Evolutionary conservation across 2,888 invertebrate species (phyloP).

Genomic region (Fragum whitleyi): DNA sequence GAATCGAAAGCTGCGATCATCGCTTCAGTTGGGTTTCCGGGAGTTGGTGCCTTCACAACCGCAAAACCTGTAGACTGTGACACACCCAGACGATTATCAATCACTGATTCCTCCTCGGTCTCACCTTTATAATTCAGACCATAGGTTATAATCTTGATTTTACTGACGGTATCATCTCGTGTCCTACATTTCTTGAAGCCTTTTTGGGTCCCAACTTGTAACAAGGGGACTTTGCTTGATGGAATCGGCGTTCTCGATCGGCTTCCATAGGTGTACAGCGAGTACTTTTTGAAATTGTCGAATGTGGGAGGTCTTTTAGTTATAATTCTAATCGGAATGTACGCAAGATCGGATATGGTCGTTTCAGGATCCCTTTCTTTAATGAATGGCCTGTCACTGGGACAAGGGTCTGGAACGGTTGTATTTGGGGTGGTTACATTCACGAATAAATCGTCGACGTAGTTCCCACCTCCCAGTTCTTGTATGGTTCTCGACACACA

Average conservation of each 20-base stretch:
- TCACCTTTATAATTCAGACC: constrained; percentile 50
- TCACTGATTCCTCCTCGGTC: constrained; percentile 46
- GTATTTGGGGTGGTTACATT: not conserved
- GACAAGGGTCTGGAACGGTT: not conserved
- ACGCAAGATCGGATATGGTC: constrained; percentile 23
- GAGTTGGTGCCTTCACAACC: constrained; percentile 34
- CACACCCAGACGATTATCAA: constrained; percentile 53
- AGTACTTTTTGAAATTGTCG: constrained; percentile 26
- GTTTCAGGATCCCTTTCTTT: constrained; percentile 8
- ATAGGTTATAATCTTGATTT: constrained; percentile 47
- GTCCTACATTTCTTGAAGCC: constrained; percentile 30
- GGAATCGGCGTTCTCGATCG: constrained; percentile 13
- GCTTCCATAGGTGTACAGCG: constrained; percentile 28
- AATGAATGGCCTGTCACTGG: not conserved
- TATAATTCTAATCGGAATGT: constrained; percentile 48
- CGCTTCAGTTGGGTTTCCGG: constrained; percentile 28
- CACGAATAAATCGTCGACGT: not conserved
- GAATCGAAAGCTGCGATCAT: constrained; percentile 55
- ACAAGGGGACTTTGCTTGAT: constrained; percentile 13
- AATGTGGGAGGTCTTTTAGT: constrained; percentile 33
- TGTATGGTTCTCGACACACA: constrained; percentile 47
- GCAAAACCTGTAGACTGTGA: constrained; percentile 36
- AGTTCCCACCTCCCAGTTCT: constrained; percentile 28
- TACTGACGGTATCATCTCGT: constrained; percentile 36
- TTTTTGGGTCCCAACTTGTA: constrained; percentile 17